A percentile compares a stretch with the other conserved stretches of the same genome.
These are phyloP conservation scores for Lerema accius DNA, from an alignment of 1,140 invertebrate genomes.

Conservation along the genomic window DNA sequence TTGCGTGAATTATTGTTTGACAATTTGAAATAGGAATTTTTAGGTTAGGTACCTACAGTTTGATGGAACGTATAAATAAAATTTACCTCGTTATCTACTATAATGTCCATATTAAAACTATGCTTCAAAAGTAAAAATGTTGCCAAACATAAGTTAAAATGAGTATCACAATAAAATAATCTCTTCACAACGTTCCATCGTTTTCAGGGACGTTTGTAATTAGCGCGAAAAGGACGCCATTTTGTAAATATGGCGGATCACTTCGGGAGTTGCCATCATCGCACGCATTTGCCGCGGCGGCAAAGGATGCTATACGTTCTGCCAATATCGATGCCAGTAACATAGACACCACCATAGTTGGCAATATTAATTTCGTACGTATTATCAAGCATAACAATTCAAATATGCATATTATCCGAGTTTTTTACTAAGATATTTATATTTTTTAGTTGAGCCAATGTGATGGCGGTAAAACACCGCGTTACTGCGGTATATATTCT, in stretches of 20 bases:
- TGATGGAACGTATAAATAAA: too few species aligned
- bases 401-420: background rate
- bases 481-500: constrained; percentile 69
- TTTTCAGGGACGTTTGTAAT: constrained; percentile 65
- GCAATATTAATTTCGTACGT: constrained; percentile 73
- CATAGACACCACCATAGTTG: constrained; percentile 66
- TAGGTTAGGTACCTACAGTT: too few species aligned
- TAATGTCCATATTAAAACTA: too few species aligned
- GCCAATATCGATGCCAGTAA: constrained; percentile 53
- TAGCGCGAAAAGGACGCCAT: constrained; percentile 71
- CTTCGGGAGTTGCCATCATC: constrained; percentile 61
- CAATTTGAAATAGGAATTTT: too few species aligned
- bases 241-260: constrained; percentile 67
- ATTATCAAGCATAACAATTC: constrained; percentile 4
- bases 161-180: too few species aligned
- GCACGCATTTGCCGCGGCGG: constrained; percentile 62
- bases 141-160: too few species aligned
- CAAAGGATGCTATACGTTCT: constrained; percentile 58
- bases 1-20: constrained; percentile 36
- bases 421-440: constrained; percentile 1
- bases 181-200: constrained; percentile 58
- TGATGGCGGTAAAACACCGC: constrained; percentile 72
- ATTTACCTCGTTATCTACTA: too few species aligned
- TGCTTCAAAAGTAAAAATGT: too few species aligned
- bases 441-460: constrained; percentile 70